These are phyloP conservation scores for Listronotus bonariensis DNA, from an alignment of 1,140 invertebrate species.

Conservation along the genomic window DNA sequence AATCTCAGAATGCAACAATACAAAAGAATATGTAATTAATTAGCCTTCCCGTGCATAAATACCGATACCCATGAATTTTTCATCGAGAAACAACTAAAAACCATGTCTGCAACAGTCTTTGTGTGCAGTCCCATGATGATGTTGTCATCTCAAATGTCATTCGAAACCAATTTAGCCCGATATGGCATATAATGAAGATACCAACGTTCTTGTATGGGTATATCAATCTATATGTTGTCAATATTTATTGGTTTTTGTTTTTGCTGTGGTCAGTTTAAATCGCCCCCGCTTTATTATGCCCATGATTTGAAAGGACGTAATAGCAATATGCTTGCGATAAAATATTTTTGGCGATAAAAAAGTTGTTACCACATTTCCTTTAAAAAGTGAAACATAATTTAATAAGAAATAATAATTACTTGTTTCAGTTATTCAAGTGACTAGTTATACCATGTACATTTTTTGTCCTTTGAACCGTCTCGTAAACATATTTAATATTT, in stretches of 20 bases:
- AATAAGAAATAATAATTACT: too few species aligned
- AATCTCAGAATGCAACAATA: constrained; percentile 15
- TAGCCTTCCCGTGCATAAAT: constrained; percentile 31
- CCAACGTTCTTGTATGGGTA: constrained; percentile 48
- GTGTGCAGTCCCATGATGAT: constrained; percentile 46
- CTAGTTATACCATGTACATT: too few species aligned
- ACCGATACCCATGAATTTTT: constrained; percentile 45
- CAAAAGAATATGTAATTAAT: constrained; percentile 34
- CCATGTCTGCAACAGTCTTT: constrained; percentile 42
- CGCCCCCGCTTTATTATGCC: constrained; percentile 24
- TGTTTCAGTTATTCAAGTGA: too few species aligned
- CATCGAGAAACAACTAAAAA: constrained; percentile 46
- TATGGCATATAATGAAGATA: constrained; percentile 54
- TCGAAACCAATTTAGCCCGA: constrained; percentile 51
- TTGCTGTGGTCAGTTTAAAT: background rate
- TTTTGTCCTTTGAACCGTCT: too few species aligned
- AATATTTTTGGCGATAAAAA: too few species aligned
- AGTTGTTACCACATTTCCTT: too few species aligned
- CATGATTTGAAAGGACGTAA: background rate
- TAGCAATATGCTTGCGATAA: too few species aligned
- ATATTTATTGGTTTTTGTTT: constrained; percentile 33
- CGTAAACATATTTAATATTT: too few species aligned
- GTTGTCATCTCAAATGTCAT: constrained; percentile 52
- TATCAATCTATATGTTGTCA: constrained; percentile 46
- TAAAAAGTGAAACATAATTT: too few species aligned